Evolutionary conservation across 2,797 vertebrate species (phyloP).

Genomic region (Sciurus vulgaris): DNA sequence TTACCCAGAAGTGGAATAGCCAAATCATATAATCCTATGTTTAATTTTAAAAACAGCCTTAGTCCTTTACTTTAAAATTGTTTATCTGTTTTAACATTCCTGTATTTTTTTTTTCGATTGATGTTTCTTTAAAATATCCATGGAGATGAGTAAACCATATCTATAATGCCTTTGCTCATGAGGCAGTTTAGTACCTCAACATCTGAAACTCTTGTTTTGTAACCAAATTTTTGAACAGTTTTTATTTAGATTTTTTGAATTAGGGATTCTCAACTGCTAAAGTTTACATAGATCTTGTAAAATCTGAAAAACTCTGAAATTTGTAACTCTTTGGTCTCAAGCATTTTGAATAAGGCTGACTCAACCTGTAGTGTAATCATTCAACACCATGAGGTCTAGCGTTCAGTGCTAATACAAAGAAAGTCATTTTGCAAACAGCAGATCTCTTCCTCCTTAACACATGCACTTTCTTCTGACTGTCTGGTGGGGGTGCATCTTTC

Average conservation of each 20-base stretch:
- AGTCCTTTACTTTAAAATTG: neutral
- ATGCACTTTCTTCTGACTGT: neutral
- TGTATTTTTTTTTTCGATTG: neutral
- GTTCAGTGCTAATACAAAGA: neutral
- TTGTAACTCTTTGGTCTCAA: neutral
- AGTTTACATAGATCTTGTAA: neutral
- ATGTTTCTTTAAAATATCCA: neutral
- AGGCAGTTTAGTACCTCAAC: fast-evolving
- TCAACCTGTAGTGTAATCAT: neutral
- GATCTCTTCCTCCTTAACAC: neutral
- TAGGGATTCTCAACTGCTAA: neutral
- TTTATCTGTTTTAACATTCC: neutral
- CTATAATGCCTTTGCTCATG: fast-evolving
- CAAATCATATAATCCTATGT: neutral
- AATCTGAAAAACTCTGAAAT: neutral
- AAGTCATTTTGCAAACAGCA: neutral
- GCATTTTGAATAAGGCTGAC: neutral
- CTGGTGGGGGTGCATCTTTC: neutral
- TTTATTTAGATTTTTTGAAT: too few relatives aligned
- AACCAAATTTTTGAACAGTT: neutral
- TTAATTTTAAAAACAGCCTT: neutral
- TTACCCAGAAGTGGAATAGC: neutral
- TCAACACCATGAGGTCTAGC: neutral
- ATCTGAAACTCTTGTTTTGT: neutral
- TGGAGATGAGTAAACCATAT: neutral